Evolutionary conservation across 2,888 invertebrate genomes (phyloP).

Genomic region (Drosophila birchii): DNA sequence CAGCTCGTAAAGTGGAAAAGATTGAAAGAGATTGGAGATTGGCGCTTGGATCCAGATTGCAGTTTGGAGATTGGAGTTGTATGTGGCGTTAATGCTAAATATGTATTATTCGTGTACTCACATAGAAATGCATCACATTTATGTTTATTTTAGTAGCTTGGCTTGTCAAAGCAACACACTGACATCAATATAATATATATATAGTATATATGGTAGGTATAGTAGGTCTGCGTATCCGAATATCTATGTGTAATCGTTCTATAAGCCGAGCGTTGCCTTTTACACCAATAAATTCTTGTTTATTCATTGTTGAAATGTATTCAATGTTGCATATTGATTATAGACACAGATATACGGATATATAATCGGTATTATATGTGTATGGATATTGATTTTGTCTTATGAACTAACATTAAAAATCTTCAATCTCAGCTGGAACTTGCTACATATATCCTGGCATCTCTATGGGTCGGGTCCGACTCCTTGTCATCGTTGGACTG

Average conservation of each 20-base stretch:
- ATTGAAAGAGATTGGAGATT: slow-evolving; percentile 4
- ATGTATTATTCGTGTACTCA: slow-evolving; percentile 15
- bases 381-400: not conserved
- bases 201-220: not conserved
- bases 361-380: slow-evolving; percentile 14
- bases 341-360: slow-evolving; percentile 31
- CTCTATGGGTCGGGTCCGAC: no score
- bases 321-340: slow-evolving; percentile 25
- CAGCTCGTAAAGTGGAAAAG: slow-evolving; percentile 29
- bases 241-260: slow-evolving; percentile 2
- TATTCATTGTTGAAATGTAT: slow-evolving; percentile 13
- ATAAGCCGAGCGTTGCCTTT: slow-evolving; percentile 2
- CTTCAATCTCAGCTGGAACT: slow-evolving; percentile 10
- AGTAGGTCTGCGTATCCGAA: not conserved
- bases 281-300: slow-evolving; percentile 40
- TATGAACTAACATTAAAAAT: slow-evolving; percentile 24
- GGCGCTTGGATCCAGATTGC: not conserved
- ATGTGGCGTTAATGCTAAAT: slow-evolving; percentile 15
- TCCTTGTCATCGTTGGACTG: not conserved
- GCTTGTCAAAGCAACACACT: slow-evolving; percentile 30
- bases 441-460: not conserved
- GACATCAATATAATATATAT: slow-evolving; percentile 9
- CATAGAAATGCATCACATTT: slow-evolving; percentile 73
- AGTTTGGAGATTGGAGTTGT: not conserved
- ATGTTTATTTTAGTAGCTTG: slow-evolving; percentile 39